Base-by-base conservation (phyloP, 2,113 vertebrate species). In the Silurus meridionalis region DNA sequence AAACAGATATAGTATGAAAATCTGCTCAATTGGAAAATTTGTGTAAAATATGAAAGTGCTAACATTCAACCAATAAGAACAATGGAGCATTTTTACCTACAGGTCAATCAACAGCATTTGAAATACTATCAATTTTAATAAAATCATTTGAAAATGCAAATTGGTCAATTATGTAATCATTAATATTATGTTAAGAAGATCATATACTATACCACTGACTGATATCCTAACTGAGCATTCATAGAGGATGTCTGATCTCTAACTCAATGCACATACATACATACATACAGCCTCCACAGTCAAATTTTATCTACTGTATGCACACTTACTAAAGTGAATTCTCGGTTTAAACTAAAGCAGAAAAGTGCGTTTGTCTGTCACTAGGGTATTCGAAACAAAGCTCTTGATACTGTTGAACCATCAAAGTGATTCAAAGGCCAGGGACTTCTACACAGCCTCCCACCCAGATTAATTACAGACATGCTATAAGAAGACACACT, bases 401-500 rank as follows among this genome's bases (percentile, higher is more conserved):
- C 88, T 86, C 64, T 89, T 81, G 83, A 84, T 81, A 63, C 71
- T 75, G 67, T 82, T 84, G 37, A 86, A 79, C 66, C 57, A 74
- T 86, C 85, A 77, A 25, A 69, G 52, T 46, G 37, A 86, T 75
- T 77, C 75, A 89, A 64, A 89, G 77, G 52, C 80, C 61, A 85
- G 77, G 50, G 53, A 60, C n/a, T 81, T 83, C 46, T 66, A 60
- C 57, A 17, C 15, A 13, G 48, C 17, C 72, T 66, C 80, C 81
- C 63, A 83, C 63, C 60, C 48, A 75, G n/a, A 86, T 86, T 60
- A 89, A 89, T 89, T 89, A 84, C 85, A 89, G 85, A 85, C 69
- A 21, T 50, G 53, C 55, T 63, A 64, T 69, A 84, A 52, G 79
- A 14, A 84, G 61, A 75, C 66, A 83, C 64, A 61, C 57, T 69